Evolutionary conservation across 1,140 invertebrate genomes (phyloP).

Genomic region (Drosophila pectinifera): DNA sequence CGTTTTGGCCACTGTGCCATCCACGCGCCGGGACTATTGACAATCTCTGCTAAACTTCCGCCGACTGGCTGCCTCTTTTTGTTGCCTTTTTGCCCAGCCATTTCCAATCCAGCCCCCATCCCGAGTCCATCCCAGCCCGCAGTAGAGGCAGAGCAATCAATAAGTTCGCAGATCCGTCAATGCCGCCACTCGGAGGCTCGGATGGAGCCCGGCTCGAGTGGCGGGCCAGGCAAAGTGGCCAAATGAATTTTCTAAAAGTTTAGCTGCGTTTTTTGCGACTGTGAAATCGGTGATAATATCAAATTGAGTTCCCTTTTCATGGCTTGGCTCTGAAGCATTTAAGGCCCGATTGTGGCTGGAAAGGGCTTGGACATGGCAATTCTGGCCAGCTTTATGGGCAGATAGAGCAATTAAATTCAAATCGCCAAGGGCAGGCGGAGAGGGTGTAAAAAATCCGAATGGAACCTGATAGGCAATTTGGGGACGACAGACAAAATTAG

Average conservation of each 20-base stretch:
- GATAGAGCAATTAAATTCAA: slow-evolving; percentile 51
- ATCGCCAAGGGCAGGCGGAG: slow-evolving; percentile 11
- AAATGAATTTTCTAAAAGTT: slow-evolving; percentile 65
- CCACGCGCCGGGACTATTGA: slow-evolving; percentile 56
- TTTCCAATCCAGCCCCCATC: slow-evolving; percentile 18
- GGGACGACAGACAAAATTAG: slow-evolving; percentile 34
- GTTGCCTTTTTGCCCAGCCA: slow-evolving; percentile 48
- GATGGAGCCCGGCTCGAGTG: slow-evolving; percentile 11
- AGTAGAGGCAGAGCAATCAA: slow-evolving; percentile 62
- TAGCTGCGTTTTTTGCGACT: slow-evolving; percentile 18
- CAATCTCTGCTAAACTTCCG: slow-evolving; percentile 76
- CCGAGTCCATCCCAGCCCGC: not conserved
- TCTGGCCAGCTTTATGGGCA: slow-evolving; percentile 18
- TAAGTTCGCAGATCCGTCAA: slow-evolving; percentile 68
- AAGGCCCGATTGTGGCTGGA: slow-evolving; percentile 8
- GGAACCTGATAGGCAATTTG: slow-evolving; percentile 53
- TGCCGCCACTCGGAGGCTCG: slow-evolving; percentile 5
- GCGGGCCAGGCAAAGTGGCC: slow-evolving; percentile 56
- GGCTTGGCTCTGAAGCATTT: slow-evolving; percentile 12
- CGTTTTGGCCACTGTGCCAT: not conserved
- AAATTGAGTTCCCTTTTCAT: slow-evolving; percentile 47
- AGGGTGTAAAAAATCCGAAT: slow-evolving; percentile 29
- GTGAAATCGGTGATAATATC: slow-evolving; percentile 44
- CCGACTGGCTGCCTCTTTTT: slow-evolving; percentile 50
- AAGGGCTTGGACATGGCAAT: slow-evolving; percentile 4